A percentile compares a stretch with the other conserved stretches of the same genome.
These are phyloP conservation scores for mouse (Mus musculus) DNA, from an alignment of 2,113 vertebrate species.

Conservation along the genomic window DNA sequence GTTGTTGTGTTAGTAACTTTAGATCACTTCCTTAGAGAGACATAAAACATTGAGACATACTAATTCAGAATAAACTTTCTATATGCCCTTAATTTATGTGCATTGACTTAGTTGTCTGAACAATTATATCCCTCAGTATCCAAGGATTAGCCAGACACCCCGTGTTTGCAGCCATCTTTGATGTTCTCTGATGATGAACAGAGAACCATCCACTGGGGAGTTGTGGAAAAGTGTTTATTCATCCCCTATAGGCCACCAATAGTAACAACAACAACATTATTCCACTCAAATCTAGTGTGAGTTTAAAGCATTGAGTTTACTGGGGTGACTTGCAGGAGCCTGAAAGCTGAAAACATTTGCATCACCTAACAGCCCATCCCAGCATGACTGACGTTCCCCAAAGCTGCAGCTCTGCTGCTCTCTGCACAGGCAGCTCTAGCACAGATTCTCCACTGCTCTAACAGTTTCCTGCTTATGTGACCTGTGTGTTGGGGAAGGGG, in stretches of 20 bases:
- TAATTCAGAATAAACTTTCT: not conserved
- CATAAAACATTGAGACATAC: not conserved
- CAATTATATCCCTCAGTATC: not conserved
- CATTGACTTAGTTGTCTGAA: not conserved
- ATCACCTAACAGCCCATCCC: not conserved
- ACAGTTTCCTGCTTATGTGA: not conserved
- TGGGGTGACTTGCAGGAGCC: not conserved
- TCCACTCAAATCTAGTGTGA: not conserved
- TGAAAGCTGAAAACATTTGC: not conserved
- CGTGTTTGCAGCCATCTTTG: not conserved
- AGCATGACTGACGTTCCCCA: not conserved
- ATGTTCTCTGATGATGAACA: not conserved
- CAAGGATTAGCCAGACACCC: not conserved
- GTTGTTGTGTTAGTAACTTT: not conserved
- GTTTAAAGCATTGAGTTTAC: not conserved
- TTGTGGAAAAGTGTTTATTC: not conserved
- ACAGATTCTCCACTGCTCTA: not conserved
- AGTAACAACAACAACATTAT: too few relatives aligned
- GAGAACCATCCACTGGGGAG: not conserved
- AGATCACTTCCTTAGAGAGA: not conserved
- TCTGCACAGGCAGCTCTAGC: not conserved
- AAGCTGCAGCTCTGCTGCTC: not conserved
- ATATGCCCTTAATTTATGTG: not conserved
- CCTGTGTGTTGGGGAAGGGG: too few relatives aligned
- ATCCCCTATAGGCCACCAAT: not conserved